A percentile compares a stretch with the other conserved stretches of the same genome.
Conservation (phyloP, 2,113 vertebrate species). For the Thryonomys swinderianus region DNA sequence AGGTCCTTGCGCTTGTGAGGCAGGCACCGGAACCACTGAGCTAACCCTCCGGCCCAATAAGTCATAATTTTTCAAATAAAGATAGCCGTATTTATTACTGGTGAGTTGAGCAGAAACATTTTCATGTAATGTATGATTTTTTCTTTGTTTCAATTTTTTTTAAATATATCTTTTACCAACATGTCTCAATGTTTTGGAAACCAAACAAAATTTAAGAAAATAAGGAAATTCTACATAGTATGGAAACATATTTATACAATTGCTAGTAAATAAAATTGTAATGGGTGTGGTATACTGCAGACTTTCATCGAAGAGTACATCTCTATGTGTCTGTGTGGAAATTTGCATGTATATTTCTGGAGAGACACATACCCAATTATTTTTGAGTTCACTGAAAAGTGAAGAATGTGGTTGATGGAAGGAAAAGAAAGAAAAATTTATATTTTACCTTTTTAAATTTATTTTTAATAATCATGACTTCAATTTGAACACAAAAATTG, state of each 20-base stretch:
- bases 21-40: too few species aligned
- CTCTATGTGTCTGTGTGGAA: neutral
- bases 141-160: neutral
- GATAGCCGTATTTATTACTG: neutral
- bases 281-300: neutral
- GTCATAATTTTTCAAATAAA: neutral
- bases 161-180: too few species aligned
- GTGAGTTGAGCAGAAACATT: neutral
- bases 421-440: neutral
- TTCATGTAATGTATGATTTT: neutral
- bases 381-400: neutral
- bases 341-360: neutral
- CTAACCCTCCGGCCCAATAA: too few species aligned
- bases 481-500: neutral
- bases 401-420: neutral
- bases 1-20: too few species aligned
- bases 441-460: neutral
- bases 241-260: neutral
- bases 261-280: neutral
- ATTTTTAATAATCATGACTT: neutral
- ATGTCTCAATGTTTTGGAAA: neutral
- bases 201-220: neutral
- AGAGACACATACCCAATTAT: neutral
- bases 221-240: neutral
- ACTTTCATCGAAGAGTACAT: neutral